Conservation (phyloP, 2,888 invertebrate species). For the Microplitis manilae region DNA sequence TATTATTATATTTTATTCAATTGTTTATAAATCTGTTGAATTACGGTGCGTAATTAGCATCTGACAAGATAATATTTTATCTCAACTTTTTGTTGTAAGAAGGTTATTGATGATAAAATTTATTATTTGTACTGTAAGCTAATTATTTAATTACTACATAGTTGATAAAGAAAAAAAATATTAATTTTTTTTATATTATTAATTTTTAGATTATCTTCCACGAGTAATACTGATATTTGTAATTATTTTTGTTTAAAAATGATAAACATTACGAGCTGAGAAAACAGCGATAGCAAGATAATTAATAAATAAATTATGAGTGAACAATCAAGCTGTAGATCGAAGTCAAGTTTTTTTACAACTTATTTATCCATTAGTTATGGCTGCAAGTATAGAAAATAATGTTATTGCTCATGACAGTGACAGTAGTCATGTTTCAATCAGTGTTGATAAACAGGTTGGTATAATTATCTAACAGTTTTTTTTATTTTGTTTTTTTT, state of each 20-base stretch:
- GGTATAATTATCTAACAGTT: not conserved
- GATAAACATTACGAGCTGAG: not conserved
- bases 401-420: not conserved
- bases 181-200: not conserved
- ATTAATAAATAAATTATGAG: conserved; percentile 52
- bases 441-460: not conserved
- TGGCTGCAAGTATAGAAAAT: conserved; percentile 43
- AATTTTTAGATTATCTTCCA: not conserved
- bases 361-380: conserved; percentile 53
- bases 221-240: not conserved
- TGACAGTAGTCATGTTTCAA: not conserved
- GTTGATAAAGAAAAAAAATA: not conserved
- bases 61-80: not conserved
- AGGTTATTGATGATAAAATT: not conserved
- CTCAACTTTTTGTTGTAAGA: not conserved
- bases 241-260: not conserved
- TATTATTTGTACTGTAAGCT: not conserved
- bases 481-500: too few species aligned
- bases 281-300: not conserved
- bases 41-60: not conserved
- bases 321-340: conserved; percentile 53
- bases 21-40: not conserved
- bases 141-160: too few species aligned
- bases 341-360: conserved; percentile 54
- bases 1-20: not conserved